phyloP scores from a whole-genome alignment of 2,797 vertebrate species.

The Antennarius maculatus region DNA sequence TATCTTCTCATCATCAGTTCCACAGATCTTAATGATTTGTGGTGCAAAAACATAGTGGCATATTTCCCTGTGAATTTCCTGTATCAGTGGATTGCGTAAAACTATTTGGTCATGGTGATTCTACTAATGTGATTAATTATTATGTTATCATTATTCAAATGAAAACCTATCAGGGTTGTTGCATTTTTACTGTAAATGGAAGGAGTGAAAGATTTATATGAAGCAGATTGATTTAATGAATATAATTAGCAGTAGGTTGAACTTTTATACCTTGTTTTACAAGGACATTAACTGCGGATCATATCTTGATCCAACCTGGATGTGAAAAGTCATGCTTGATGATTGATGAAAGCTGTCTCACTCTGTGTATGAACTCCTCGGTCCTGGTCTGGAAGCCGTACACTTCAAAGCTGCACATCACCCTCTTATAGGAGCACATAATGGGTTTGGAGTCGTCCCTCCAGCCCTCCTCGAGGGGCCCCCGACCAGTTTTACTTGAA shows the following conservation, averaged over 20 bases:
- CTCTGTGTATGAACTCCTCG: conserved; percentile 85
- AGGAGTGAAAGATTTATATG: conserved; percentile 4
- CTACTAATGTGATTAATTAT: conserved; percentile 36
- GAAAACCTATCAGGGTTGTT: not conserved
- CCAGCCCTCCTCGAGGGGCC: conserved; percentile 83
- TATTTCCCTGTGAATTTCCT: conserved; percentile 10
- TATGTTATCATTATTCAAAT: conserved; percentile 1
- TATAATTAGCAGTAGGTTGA: conserved; percentile 24
- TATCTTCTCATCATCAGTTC: conserved; percentile 6
- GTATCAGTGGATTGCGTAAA: conserved; percentile 24
- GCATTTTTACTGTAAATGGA: conserved; percentile 12
- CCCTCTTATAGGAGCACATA: conserved; percentile 89
- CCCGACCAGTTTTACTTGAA: conserved; percentile 82
- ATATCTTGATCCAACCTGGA: conserved; percentile 10
- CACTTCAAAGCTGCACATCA: conserved; percentile 85
- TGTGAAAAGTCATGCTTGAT: not conserved
- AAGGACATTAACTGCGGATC: conserved; percentile 20
- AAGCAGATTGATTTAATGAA: conserved; percentile 16
- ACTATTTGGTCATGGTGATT: conserved; percentile 6
- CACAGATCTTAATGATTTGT: not conserved
- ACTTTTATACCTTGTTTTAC: conserved; percentile 13
- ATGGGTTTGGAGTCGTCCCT: conserved; percentile 73
- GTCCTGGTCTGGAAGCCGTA: conserved; percentile 85
- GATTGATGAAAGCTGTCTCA: conserved; percentile 46
- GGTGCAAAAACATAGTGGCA: conserved; percentile 11